A percentile compares a stretch with the other conserved stretches of the same genome.
These are phyloP conservation scores for Noctilio leporinus DNA, from an alignment of 2,113 vertebrate species.

Conservation along the genomic window DNA sequence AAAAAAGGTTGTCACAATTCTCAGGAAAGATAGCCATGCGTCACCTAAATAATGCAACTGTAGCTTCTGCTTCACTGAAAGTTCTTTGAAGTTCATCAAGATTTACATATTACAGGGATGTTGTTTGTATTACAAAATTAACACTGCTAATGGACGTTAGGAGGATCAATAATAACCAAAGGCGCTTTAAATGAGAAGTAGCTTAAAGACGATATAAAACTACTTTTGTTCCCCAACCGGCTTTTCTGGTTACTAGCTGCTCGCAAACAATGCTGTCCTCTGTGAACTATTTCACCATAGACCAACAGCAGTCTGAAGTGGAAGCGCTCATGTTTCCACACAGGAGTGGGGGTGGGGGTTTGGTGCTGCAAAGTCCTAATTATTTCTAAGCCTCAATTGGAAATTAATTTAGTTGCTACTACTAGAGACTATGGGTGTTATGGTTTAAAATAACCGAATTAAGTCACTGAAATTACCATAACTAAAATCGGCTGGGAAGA, in stretches of 20 bases:
- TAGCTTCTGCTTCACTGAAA: background rate
- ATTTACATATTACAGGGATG: conserved; percentile 54
- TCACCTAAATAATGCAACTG: conserved; percentile 36
- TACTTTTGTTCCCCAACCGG: conserved; percentile 58
- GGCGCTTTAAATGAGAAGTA: conserved; percentile 52
- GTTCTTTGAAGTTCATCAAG: conserved; percentile 19
- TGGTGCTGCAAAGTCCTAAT: background rate
- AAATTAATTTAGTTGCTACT: conserved; percentile 31
- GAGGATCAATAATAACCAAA: conserved; percentile 52
- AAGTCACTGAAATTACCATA: background rate
- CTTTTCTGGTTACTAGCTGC: conserved; percentile 55
- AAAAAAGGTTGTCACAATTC: background rate
- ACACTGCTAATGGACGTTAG: conserved; percentile 57
- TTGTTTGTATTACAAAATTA: conserved; percentile 34
- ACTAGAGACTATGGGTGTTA: background rate
- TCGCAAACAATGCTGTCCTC: conserved; percentile 48
- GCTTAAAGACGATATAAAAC: conserved; percentile 52
- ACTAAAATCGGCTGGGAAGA: background rate
- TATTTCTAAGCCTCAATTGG: background rate
- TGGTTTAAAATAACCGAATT: conserved; percentile 4
- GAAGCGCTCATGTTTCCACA: background rate
- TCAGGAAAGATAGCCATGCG: conserved; percentile 13
- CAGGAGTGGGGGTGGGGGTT: background rate
- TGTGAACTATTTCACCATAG: conserved; percentile 47
- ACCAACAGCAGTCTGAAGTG: conserved; percentile 33